Evolutionary conservation across 2,888 invertebrate genomes (phyloP).

Genomic region (Drosophila setosimentum): DNA sequence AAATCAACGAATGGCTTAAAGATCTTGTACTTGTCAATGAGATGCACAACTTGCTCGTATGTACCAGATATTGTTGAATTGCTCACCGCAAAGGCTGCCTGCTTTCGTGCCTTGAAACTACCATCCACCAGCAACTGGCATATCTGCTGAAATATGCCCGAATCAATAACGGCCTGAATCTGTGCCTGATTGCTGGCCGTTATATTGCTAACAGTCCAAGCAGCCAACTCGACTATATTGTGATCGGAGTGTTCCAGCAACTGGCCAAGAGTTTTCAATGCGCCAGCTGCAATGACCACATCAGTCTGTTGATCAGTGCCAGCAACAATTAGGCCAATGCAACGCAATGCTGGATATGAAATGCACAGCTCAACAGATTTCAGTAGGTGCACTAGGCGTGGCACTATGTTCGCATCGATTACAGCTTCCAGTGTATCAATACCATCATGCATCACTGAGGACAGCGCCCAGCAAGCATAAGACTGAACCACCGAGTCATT

Average conservation of each 20-base stretch:
- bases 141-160: slow-evolving; percentile 83
- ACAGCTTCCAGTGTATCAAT: slow-evolving; percentile 96
- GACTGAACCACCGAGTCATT: slow-evolving; percentile 93
- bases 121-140: slow-evolving; percentile 85
- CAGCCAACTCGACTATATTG: slow-evolving; percentile 85
- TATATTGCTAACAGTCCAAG: slow-evolving; percentile 97
- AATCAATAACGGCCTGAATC: slow-evolving; percentile 92
- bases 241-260: slow-evolving; percentile 88
- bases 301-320: slow-evolving; percentile 95
- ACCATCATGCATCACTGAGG: slow-evolving; percentile 96
- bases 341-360: slow-evolving; percentile 93
- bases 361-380: slow-evolving; percentile 89
- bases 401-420: slow-evolving; percentile 89
- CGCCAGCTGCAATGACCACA: slow-evolving; percentile 91
- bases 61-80: slow-evolving; percentile 96
- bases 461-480: slow-evolving; percentile 97
- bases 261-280: slow-evolving; percentile 88
- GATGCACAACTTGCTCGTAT: slow-evolving; percentile 89
- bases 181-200: slow-evolving; percentile 94
- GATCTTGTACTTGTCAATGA: slow-evolving; percentile 89
- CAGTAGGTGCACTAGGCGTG: slow-evolving; percentile 90
- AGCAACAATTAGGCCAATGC: slow-evolving; percentile 97
- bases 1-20: slow-evolving; percentile 92
- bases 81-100: slow-evolving; percentile 97
- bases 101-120: slow-evolving; percentile 93